Evolutionary conservation across 2,113 vertebrate genomes (phyloP).

Genomic region (Conger conger): DNA sequence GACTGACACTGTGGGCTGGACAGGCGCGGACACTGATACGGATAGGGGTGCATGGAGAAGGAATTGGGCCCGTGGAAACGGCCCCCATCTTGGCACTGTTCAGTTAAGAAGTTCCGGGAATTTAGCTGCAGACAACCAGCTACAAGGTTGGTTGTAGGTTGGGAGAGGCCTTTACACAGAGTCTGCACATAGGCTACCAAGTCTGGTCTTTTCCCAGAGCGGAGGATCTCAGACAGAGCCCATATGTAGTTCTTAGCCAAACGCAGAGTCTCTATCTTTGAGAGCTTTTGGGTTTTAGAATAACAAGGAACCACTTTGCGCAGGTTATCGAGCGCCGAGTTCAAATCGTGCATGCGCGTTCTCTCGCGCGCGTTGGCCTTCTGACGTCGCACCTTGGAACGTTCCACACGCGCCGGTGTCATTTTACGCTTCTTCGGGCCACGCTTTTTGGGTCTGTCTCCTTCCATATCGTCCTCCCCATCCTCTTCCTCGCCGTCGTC

Average conservation of each 20-base stretch:
- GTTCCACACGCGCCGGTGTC: constrained; percentile 87
- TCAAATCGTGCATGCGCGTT: constrained; percentile 97
- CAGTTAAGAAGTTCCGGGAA: constrained; percentile 94
- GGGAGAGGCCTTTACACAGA: constrained; percentile 90
- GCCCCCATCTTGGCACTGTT: constrained; percentile 82
- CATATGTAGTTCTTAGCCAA: constrained; percentile 97
- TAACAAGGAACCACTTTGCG: constrained; percentile 98
- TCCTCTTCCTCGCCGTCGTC: constrained; percentile 86
- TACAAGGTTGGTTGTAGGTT: constrained; percentile 92
- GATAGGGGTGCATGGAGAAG: constrained; percentile 89
- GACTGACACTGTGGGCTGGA: constrained; percentile 86
- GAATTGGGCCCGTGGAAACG: constrained; percentile 86
- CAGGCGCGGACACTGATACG: constrained; percentile 86
- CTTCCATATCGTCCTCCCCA: constrained; percentile 78
- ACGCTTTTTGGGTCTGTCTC: constrained; percentile 89
- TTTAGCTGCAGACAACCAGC: constrained; percentile 94
- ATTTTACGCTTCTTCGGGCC: constrained; percentile 97
- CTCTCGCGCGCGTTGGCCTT: constrained; percentile 95
- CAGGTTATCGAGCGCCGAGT: constrained; percentile 95
- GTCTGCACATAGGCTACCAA: constrained; percentile 95
- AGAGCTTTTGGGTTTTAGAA: constrained; percentile 96
- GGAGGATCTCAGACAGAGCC: constrained; percentile 94
- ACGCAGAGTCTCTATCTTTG: constrained; percentile 95
- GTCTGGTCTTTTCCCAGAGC: constrained; percentile 93
- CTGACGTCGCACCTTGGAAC: constrained; percentile 87